Base-by-base conservation (phyloP, 1,140 invertebrate species). In the Rhizoglyphus robini region DNA sequence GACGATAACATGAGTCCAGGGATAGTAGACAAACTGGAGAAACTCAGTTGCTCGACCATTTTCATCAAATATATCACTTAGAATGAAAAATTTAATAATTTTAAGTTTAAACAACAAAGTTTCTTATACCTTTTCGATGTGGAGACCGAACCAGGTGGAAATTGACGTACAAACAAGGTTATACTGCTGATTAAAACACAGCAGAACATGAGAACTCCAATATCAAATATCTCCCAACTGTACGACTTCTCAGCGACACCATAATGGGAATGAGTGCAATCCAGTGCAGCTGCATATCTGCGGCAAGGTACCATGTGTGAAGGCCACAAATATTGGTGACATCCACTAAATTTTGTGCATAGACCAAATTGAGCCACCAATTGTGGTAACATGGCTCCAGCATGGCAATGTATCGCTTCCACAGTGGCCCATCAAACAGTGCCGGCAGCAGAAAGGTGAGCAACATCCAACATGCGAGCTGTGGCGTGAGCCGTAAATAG, bases 401-500 rank as follows among this genome's bases (percentile, higher is more conserved):
- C 1, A 25, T 34, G 5, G 65, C 31, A 3, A 64, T 57, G 18
- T 68, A 31, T 13, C 67, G 64, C 3, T 36, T 30, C 65, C 65
- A 70, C 25, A 70, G 48, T 15, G 69, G 69, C 3, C 69, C 69
- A 27, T 46, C 62, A 13, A 65, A 65, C 2, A 70, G 8, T 30
- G 66, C n/a, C 27, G 69, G 65, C n/a, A 70, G 34, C 5, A 70
- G 18, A 32, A 68, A 61, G 32, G 65, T 65, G 0, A 69, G 20
- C 4, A 67, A 62, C 20, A 70, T 30, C 13, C 65, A 65, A n/a
- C 48, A 61, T 15, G 59, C 67, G 27, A 70, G 20, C 41, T 70
- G 70, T 38, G 70, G 70, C 8, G 65, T 70, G 23, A 70, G 57
- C n/a, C 69, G 64, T 49, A 54, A 66, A 59, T 60, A 68, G 61